Evolutionary conservation across 2,797 vertebrate species (phyloP).

Genomic region (Catamblyrhynchus diadema): DNA sequence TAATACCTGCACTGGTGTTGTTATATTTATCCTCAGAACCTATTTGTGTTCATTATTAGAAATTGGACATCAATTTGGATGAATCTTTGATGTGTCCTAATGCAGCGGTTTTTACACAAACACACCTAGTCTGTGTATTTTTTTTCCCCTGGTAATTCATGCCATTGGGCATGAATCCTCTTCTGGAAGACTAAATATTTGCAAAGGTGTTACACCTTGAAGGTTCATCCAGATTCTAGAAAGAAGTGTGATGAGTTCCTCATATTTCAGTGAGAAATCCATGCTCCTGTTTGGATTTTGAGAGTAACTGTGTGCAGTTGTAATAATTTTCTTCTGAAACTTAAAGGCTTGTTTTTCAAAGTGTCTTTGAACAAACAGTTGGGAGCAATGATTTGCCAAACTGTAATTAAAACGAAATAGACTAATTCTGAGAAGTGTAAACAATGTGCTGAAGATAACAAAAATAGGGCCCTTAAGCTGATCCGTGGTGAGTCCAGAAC

Average conservation of each 20-base stretch:
- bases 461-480: conserved; percentile 22
- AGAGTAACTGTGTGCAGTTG: neutral
- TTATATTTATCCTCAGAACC: neutral
- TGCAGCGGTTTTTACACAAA: neutral
- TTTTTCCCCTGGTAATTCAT: neutral
- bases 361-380: conserved; percentile 38
- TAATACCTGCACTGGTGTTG: neutral
- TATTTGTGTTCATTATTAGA: neutral
- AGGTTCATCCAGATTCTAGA: neutral
- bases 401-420: conserved; percentile 59
- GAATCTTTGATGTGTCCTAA: neutral
- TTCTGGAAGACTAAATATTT: neutral
- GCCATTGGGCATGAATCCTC: neutral
- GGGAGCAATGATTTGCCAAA: conserved; percentile 55
- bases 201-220: neutral
- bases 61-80: neutral
- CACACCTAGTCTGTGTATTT: neutral
- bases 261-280: neutral
- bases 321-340: conserved; percentile 5
- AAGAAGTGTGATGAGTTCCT: neutral
- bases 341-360: conserved; percentile 32
- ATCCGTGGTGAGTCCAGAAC: neutral
- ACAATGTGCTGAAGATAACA: conserved; percentile 38
- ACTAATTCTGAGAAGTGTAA: conserved; percentile 28
- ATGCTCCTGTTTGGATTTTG: neutral